phyloP scores from a whole-genome alignment of 53 echinoderm and acorn worm species.

The Holothuria leucospilota region DNA sequence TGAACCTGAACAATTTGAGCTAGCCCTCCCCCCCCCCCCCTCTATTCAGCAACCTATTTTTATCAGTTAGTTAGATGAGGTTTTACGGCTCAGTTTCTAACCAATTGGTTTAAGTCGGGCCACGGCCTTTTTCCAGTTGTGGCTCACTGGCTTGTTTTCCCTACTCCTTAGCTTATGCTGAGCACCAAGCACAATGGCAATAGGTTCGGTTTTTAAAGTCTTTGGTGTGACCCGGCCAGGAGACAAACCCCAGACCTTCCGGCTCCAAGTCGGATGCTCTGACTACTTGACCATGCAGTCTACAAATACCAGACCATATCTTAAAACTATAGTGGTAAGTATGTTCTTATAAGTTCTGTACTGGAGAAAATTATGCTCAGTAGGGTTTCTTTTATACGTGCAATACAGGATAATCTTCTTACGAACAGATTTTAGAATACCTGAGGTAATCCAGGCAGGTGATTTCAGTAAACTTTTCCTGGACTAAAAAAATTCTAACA shows the following conservation, averaged over 20 bases:
- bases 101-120: too few relatives aligned
- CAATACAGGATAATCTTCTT: not conserved
- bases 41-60: not conserved
- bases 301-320: not conserved
- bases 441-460: not conserved
- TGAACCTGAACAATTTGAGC: not conserved
- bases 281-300: too few relatives aligned
- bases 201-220: too few relatives aligned
- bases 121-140: too few relatives aligned
- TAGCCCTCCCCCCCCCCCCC: not conserved
- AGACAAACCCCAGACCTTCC: too few relatives aligned
- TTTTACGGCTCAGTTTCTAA: too few relatives aligned
- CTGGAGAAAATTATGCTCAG: not conserved
- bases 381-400: not conserved
- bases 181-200: too few relatives aligned
- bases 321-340: not conserved
- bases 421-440: conserved; percentile 12
- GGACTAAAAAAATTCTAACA: not conserved
- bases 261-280: too few relatives aligned
- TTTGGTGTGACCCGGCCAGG: too few relatives aligned
- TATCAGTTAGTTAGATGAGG: too few relatives aligned
- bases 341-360: not conserved
- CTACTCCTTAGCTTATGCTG: too few relatives aligned
- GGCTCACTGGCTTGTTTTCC: too few relatives aligned
- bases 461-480: not conserved